Conservation (phyloP, 1,140 invertebrate genomes). For the Eciton burchellii region DNA sequence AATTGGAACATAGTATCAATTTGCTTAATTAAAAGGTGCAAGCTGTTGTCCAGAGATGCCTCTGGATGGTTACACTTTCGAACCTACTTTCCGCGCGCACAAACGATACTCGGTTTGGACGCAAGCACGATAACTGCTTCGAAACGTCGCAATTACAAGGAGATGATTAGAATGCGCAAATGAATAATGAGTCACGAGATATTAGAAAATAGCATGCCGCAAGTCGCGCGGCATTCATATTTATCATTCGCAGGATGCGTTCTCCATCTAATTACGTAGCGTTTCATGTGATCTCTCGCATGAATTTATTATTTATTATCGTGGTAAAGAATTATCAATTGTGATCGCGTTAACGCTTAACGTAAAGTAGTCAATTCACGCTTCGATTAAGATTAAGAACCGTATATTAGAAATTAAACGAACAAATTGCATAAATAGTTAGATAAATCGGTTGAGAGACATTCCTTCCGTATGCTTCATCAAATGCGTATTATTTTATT, state of each 20-base stretch:
- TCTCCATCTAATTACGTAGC: not conserved
- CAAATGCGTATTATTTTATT: no score
- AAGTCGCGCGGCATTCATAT: not conserved
- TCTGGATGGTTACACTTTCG: slow-evolving; percentile 32
- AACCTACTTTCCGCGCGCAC: slow-evolving; percentile 18
- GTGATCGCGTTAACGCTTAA: no score
- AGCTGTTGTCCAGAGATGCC: slow-evolving; percentile 13
- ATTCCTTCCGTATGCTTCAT: no score
- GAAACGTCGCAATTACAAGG: not conserved
- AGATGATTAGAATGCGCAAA: not conserved
- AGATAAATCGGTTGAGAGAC: no score
- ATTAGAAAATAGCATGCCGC: not conserved
- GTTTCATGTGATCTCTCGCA: no score
- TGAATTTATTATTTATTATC: no score
- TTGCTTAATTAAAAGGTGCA: slow-evolving; percentile 64
- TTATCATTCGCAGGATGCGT: not conserved
- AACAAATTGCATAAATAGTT: no score
- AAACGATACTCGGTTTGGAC: slow-evolving; percentile 10
- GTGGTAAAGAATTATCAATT: no score
- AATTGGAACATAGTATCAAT: slow-evolving; percentile 37
- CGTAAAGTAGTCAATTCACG: no score
- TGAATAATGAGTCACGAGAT: not conserved
- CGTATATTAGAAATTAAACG: no score
- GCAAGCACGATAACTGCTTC: not conserved
- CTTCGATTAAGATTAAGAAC: no score